Evolutionary conservation across 2,113 vertebrate genomes (phyloP).

Genomic region (Ursus arctos): DNA sequence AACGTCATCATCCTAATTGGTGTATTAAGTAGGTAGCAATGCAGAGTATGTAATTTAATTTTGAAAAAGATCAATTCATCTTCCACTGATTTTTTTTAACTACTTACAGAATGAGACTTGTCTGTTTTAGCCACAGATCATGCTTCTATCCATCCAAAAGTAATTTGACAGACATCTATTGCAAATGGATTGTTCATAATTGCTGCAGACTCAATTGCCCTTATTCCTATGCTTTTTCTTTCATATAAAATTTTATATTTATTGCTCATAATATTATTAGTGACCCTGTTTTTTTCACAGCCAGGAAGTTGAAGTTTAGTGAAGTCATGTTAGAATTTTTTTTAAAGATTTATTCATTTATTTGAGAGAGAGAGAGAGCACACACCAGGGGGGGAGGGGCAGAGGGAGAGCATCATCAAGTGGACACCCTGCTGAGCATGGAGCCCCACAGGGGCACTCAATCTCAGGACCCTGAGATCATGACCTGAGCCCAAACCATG

Average conservation of each 20-base stretch:
- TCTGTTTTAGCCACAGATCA: neutral
- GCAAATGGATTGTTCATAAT: neutral
- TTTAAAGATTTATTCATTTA: neutral
- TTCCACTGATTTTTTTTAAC: neutral
- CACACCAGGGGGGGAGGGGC: neutral
- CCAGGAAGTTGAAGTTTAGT: slow-evolving; percentile 10
- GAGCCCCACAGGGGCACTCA: neutral
- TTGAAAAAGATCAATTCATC: neutral
- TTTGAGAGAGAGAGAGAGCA: neutral
- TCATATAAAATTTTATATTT: neutral
- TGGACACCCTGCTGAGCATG: neutral
- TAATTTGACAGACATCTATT: neutral
- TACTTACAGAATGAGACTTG: neutral
- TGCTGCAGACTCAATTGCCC: neutral
- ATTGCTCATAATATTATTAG: neutral
- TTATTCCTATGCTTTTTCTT: neutral
- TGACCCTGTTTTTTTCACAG: neutral
- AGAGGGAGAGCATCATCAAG: neutral
- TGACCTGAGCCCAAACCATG: neutral
- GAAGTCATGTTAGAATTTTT: neutral
- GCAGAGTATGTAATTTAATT: slow-evolving; percentile 50
- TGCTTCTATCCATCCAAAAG: neutral
- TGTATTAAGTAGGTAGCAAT: neutral
- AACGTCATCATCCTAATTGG: neutral
- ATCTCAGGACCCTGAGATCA: neutral